phyloP scores from a whole-genome alignment of 2,113 vertebrate species.

The Poeciliopsis occidentalis region DNA sequence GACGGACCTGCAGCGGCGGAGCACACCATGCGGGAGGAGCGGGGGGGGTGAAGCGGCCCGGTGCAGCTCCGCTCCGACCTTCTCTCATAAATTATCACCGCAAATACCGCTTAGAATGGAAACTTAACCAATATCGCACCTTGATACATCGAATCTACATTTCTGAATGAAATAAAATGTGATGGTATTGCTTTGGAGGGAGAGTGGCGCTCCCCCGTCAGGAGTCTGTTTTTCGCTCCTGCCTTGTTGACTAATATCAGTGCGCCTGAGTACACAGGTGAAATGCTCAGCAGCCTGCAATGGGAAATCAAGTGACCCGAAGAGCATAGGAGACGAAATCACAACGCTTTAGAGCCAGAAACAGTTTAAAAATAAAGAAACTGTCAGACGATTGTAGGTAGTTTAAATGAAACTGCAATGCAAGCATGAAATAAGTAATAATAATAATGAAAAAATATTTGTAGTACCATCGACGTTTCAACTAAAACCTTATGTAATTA shows the following conservation, averaged over 20 bases:
- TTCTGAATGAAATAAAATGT: background rate
- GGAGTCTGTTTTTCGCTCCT: constrained; percentile 22
- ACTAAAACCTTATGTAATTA: too few relatives aligned
- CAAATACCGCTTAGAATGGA: accelerated
- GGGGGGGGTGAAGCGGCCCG: background rate
- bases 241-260: constrained; percentile 41
- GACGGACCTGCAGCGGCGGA: too few relatives aligned
- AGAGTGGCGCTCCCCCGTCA: constrained; percentile 11
- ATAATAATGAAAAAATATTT: background rate
- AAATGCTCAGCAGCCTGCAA: constrained; percentile 52
- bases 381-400: too few relatives aligned
- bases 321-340: background rate
- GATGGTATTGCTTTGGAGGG: background rate
- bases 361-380: too few relatives aligned
- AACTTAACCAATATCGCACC: accelerated
- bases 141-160: accelerated
- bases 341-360: background rate
- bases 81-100: background rate
- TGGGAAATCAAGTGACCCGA: background rate
- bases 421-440: background rate
- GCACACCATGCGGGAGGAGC: too few relatives aligned
- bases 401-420: background rate
- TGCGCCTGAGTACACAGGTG: constrained; percentile 69
- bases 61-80: background rate
- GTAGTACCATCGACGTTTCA: too few relatives aligned